Percentiles rank a stretch among this genome's conserved stretches.
Evolutionary conservation across 2,888 invertebrate genomes (phyloP).

Genomic region (Drosophila nr. medialis): DNA sequence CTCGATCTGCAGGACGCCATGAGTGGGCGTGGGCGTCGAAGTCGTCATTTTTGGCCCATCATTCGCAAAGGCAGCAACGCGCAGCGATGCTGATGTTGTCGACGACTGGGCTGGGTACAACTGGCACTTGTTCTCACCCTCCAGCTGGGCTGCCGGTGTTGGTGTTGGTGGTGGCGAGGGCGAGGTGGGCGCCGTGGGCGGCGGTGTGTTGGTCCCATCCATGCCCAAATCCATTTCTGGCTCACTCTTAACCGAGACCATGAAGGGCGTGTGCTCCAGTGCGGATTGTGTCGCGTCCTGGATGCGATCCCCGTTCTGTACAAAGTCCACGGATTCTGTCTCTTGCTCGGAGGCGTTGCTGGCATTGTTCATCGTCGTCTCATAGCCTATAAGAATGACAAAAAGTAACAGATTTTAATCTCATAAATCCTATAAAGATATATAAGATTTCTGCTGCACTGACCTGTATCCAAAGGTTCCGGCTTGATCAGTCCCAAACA

Average conservation of each 20-base stretch:
- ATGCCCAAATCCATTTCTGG: conserved; percentile 65
- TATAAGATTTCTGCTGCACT: conserved; percentile 12
- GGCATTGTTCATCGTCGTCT: conserved; percentile 46
- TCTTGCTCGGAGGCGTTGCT: conserved; percentile 58
- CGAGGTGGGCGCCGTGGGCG: conserved; percentile 70
- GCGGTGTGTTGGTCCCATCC: conserved; percentile 67
- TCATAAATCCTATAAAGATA: background rate
- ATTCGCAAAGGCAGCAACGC: conserved; percentile 81
- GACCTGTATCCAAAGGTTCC: conserved; percentile 82
- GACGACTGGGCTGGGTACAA: conserved; percentile 13
- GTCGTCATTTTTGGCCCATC: conserved; percentile 12
- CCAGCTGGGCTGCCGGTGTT: background rate
- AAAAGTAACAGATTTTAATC: background rate
- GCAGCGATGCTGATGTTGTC: conserved; percentile 38
- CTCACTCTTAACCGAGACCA: conserved; percentile 60
- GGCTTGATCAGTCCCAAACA: conserved; percentile 82
- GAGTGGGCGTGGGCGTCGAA: conserved; percentile 34
- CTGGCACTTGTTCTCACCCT: conserved; percentile 13
- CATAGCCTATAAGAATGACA: conserved; percentile 67
- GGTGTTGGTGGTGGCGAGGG: conserved; percentile 50
- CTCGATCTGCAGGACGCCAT: conserved; percentile 57
- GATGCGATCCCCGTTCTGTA: conserved; percentile 10
- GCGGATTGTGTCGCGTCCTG: conserved; percentile 6
- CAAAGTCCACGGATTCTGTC: conserved; percentile 47
- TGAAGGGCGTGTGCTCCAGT: conserved; percentile 64